These are phyloP conservation scores for Gnathonemus echidnorhynchus DNA, from an alignment of 2,113 vertebrate genomes.

Conservation along the genomic window DNA sequence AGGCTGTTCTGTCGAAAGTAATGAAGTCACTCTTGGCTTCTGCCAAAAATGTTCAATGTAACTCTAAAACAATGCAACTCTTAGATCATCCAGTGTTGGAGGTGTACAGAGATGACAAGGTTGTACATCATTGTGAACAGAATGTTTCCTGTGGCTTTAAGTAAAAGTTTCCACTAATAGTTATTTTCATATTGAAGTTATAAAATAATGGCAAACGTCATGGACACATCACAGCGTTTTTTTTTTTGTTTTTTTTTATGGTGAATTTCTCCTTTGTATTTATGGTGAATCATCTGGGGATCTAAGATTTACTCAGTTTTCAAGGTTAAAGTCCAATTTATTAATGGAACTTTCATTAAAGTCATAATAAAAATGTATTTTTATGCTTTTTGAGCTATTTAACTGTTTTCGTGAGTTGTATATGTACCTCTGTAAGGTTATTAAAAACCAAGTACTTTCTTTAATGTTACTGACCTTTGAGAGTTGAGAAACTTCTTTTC, in stretches of 20 bases:
- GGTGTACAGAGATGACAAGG: not conserved
- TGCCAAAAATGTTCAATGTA: not conserved
- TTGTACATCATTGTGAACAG: not conserved
- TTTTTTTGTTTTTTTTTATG: constrained; percentile 6
- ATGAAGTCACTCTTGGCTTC: not conserved
- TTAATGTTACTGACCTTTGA: constrained; percentile 47
- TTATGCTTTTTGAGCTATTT: constrained; percentile 40
- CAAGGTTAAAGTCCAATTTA: constrained; percentile 14
- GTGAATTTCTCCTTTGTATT: constrained; percentile 16
- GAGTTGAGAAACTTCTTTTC: constrained; percentile 38
- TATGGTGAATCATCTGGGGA: constrained; percentile 23
- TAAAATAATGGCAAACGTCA: not conserved
- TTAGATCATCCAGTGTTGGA: not conserved
- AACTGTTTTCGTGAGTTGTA: constrained; percentile 38
- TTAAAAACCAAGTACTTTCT: constrained; percentile 47
- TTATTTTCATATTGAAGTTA: constrained; percentile 7
- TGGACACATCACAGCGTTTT: not conserved
- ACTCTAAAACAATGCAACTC: constrained; percentile 9
- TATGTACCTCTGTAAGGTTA: constrained; percentile 53
- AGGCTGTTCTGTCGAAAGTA: not conserved
- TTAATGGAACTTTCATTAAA: constrained; percentile 31
- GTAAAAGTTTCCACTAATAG: not conserved
- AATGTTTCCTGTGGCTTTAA: not conserved
- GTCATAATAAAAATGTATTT: constrained; percentile 34
- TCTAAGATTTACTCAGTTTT: constrained; percentile 36